Evolutionary conservation across 2,888 invertebrate genomes (phyloP).

Genomic region (Spialia ferax): DNA sequence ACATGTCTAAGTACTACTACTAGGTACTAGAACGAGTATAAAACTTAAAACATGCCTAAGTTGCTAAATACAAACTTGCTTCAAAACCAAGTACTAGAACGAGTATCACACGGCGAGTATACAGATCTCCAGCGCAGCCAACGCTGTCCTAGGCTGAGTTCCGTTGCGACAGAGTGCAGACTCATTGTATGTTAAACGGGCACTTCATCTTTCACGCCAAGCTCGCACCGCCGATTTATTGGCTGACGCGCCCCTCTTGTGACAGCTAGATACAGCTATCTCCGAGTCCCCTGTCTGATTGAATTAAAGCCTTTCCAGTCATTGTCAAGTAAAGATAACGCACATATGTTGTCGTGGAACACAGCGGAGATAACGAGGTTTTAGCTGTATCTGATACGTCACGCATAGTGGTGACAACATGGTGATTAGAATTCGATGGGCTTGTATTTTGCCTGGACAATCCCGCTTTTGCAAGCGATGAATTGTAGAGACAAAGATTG

Average conservation of each 20-base stretch:
- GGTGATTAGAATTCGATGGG: constrained; percentile 46
- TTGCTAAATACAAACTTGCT: not conserved
- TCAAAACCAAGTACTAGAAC: constrained; percentile 50
- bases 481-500: constrained; percentile 20
- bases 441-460: constrained; percentile 3
- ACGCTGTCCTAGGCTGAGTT: constrained; percentile 61
- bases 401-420: constrained; percentile 46
- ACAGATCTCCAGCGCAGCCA: constrained; percentile 50
- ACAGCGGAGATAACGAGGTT: constrained; percentile 41
- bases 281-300: constrained; percentile 48
- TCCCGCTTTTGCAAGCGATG: constrained; percentile 13
- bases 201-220: constrained; percentile 81
- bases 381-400: constrained; percentile 44
- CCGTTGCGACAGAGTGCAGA: constrained; percentile 72
- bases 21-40: no score
- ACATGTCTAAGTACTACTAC: no score
- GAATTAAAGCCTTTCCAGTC: constrained; percentile 50
- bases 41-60: not conserved
- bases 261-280: constrained; percentile 60
- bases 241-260: constrained; percentile 76
- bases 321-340: constrained; percentile 42
- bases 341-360: constrained; percentile 39
- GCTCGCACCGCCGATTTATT: constrained; percentile 78
- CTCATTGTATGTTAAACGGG: constrained; percentile 86
- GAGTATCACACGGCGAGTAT: constrained; percentile 51